A percentile compares a stretch with the other conserved stretches of the same genome.
Conservation (phyloP, 1,140 invertebrate species). For the Drosophila yakuba region DNA sequence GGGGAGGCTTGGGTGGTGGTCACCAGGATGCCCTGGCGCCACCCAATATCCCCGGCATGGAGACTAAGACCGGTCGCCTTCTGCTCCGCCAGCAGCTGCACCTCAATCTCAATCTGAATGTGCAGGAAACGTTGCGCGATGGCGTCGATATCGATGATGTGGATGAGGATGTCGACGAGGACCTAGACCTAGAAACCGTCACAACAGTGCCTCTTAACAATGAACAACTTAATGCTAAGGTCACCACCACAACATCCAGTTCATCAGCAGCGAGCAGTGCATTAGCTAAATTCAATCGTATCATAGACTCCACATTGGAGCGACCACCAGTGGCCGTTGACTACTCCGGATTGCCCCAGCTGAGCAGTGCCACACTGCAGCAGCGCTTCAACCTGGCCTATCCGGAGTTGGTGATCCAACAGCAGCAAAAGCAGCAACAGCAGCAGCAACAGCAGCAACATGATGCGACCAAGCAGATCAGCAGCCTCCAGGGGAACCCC, state of each 20-base stretch:
- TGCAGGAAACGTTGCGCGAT: slow-evolving; percentile 72
- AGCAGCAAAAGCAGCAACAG: slow-evolving; percentile 54
- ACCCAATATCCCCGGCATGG: slow-evolving; percentile 47
- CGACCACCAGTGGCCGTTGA: slow-evolving; percentile 27
- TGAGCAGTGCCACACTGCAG: slow-evolving; percentile 70
- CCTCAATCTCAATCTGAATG: slow-evolving; percentile 80
- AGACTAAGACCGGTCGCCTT: slow-evolving; percentile 65
- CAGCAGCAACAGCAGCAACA: slow-evolving; percentile 33
- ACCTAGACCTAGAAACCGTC: slow-evolving; percentile 76
- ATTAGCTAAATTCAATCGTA: slow-evolving; percentile 85
- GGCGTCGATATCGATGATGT: slow-evolving; percentile 82
- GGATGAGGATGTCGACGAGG: slow-evolving; percentile 74
- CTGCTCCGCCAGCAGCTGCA: slow-evolving; percentile 78
- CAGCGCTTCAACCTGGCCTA: slow-evolving; percentile 71
- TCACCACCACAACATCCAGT: slow-evolving; percentile 63
- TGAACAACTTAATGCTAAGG: slow-evolving; percentile 79
- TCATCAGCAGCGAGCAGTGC: slow-evolving; percentile 68
- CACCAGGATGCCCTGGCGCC: slow-evolving; percentile 36
- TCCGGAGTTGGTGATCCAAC: slow-evolving; percentile 65
- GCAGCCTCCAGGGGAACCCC: slow-evolving; percentile 65
- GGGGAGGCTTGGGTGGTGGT: slow-evolving; percentile 48
- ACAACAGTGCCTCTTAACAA: slow-evolving; percentile 84
- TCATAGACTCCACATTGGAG: slow-evolving; percentile 79
- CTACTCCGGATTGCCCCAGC: slow-evolving; percentile 45
- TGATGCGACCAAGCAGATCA: slow-evolving; percentile 51